Evolutionary conservation across 2,797 vertebrate species (phyloP).

Genomic region (Molossus alvarezi): DNA sequence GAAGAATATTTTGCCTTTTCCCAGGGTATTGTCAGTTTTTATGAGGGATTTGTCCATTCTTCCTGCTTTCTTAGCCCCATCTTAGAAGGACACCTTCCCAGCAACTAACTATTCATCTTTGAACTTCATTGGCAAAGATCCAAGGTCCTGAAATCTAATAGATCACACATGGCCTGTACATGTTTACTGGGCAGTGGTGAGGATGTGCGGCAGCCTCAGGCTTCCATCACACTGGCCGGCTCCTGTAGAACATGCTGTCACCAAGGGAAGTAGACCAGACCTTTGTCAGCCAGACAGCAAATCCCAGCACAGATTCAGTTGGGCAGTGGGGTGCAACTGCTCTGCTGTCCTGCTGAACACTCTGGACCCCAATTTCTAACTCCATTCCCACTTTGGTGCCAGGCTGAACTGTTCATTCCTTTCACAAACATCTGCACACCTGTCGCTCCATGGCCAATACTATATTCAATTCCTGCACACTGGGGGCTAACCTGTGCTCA

Average conservation of each 20-base stretch:
- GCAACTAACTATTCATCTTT: neutral
- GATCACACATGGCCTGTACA: neutral
- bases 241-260: neutral
- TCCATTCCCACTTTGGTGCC: neutral
- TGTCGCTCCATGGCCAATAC: neutral
- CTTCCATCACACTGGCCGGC: neutral
- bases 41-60: constrained; percentile 8
- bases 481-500: neutral
- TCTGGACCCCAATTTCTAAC: neutral
- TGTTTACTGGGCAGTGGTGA: neutral
- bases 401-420: neutral
- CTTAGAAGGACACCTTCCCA: neutral
- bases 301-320: neutral
- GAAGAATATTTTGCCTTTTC: constrained; percentile 53
- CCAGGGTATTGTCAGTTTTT: constrained; percentile 31
- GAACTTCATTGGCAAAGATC: constrained; percentile 39
- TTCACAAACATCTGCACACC: neutral
- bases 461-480: neutral
- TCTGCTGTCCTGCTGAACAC: neutral
- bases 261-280: neutral
- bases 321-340: neutral
- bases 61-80: neutral
- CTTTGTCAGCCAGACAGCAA: neutral
- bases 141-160: neutral
- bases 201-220: neutral